Conservation (phyloP, 2,113 vertebrate genomes). For the Girardinichthys multiradiatus region DNA sequence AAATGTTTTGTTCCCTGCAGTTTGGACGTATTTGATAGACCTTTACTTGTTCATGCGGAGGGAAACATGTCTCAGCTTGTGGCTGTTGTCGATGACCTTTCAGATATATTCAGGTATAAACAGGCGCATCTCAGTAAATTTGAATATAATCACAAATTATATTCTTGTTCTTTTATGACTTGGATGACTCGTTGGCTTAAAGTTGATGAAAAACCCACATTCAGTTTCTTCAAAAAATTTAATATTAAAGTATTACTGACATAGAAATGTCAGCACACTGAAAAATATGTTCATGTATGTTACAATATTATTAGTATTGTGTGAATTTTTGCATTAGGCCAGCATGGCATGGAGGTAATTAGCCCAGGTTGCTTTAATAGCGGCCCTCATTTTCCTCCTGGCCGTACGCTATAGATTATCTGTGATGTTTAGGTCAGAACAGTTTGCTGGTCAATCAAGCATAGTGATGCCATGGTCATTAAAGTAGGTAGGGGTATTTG, state of each 20-base stretch:
- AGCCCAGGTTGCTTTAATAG: background rate
- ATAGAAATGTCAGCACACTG: background rate
- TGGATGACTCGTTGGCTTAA: background rate
- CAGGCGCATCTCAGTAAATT: background rate
- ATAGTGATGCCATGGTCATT: background rate
- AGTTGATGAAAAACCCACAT: background rate
- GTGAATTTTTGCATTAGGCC: background rate
- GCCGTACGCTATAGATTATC: background rate
- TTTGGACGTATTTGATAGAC: too few relatives aligned
- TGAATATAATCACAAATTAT: background rate
- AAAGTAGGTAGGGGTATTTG: too few relatives aligned
- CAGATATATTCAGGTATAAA: background rate
- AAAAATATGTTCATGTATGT: background rate
- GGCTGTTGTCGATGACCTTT: background rate
- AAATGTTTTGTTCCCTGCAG: too few relatives aligned
- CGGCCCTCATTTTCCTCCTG: background rate
- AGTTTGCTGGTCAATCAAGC: background rate
- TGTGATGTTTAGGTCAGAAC: background rate
- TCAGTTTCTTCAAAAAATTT: background rate
- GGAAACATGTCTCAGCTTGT: background rate
- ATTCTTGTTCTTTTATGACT: background rate
- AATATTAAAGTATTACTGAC: background rate
- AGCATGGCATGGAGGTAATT: background rate
- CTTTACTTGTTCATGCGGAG: too few relatives aligned
- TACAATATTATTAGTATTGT: background rate